Percentiles rank a stretch among this genome's conserved stretches.
phyloP scores from a whole-genome alignment of 2,888 invertebrate species.

The Trachelus tabidus region DNA sequence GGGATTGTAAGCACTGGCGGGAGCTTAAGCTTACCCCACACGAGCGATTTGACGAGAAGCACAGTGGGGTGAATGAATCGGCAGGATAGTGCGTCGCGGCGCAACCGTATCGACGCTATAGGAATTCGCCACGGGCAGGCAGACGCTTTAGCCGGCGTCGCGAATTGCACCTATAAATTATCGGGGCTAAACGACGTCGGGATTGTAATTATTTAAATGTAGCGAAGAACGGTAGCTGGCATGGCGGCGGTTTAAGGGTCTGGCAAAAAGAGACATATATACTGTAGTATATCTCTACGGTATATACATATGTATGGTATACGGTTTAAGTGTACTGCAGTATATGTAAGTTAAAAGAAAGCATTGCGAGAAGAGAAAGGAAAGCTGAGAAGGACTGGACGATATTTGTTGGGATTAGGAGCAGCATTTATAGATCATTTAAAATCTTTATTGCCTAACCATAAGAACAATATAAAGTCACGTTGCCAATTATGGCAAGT shows the following conservation, averaged over 20 bases:
- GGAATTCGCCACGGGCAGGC: slow-evolving; percentile 29
- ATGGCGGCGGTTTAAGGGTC: neutral
- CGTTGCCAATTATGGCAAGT: neutral
- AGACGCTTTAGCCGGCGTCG: slow-evolving; percentile 39
- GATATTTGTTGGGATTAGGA: neutral
- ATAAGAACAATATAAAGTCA: neutral
- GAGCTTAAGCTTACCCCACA: neutral
- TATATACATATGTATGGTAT: neutral
- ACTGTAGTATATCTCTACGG: neutral
- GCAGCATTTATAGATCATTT: neutral
- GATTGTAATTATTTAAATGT: slow-evolving; percentile 65
- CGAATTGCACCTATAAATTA: slow-evolving; percentile 64
- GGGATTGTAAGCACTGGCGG: slow-evolving; percentile 20
- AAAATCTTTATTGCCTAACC: neutral
- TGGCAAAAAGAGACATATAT: neutral
- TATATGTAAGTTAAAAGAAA: neutral
- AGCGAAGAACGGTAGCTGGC: slow-evolving; percentile 25
- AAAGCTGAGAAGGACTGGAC: neutral
- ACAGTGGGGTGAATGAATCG: neutral
- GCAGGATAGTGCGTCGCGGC: neutral
- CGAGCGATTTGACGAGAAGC: neutral
- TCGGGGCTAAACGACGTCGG: slow-evolving; percentile 56
- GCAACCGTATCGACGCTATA: slow-evolving; percentile 6
- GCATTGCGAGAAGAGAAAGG: neutral
- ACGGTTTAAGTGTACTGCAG: neutral